phyloP scores from a whole-genome alignment of 1,140 invertebrate species.

The Neodiprion lecontei region DNA sequence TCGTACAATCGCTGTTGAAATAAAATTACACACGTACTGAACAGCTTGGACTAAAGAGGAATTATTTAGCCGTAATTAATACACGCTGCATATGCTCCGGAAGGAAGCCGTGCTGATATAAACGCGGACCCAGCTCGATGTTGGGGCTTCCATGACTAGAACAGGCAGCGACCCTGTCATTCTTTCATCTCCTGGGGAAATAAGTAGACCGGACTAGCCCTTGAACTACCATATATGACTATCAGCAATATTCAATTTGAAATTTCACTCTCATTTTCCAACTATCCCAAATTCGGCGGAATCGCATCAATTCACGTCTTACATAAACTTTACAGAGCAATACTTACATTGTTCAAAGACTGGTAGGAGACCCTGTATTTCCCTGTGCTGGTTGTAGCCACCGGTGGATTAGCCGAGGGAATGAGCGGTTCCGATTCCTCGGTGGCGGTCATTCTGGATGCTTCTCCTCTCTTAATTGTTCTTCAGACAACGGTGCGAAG shows the following conservation, averaged over 20 bases:
- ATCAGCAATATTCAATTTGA: no score
- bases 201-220: no score
- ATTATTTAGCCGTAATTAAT: no score
- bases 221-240: no score
- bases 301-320: no score
- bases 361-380: constrained; percentile 35
- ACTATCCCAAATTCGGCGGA: no score
- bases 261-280: no score
- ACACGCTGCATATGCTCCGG: not conserved
- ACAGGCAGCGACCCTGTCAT: not conserved
- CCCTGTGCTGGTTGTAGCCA: constrained; percentile 12
- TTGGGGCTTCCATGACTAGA: not conserved
- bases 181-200: not conserved
- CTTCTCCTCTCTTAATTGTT: not conserved
- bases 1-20: no score
- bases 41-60: no score
- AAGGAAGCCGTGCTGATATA: not conserved
- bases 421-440: constrained; percentile 47
- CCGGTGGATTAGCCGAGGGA: constrained; percentile 4
- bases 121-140: not conserved
- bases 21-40: no score
- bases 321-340: not conserved
- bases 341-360: constrained; percentile 41
- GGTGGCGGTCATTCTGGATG: constrained; percentile 39
- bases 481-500: no score